A percentile compares a stretch with the other conserved stretches of the same genome.
Evolutionary conservation across 2,888 invertebrate species (phyloP).

Genomic region (Leucophenga maculata): DNA sequence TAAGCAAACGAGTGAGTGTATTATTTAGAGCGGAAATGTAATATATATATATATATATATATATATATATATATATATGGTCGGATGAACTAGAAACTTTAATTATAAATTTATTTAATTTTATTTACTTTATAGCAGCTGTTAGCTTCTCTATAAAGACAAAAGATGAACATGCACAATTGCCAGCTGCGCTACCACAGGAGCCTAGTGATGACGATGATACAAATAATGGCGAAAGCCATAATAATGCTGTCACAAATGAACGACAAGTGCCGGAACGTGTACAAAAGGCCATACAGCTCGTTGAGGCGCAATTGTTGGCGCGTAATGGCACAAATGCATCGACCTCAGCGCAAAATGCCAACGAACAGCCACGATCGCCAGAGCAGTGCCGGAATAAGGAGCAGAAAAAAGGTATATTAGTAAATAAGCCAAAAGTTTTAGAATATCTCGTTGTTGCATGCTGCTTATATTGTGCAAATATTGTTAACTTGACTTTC

Average conservation of each 20-base stretch:
- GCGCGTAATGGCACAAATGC: slow-evolving; percentile 53
- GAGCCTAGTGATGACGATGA: slow-evolving; percentile 83
- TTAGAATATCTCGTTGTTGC: no score
- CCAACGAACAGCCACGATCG: not conserved
- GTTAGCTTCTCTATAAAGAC: slow-evolving; percentile 90
- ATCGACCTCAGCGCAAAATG: slow-evolving; percentile 14
- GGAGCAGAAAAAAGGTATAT: slow-evolving; percentile 16
- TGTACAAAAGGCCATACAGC: slow-evolving; percentile 69
- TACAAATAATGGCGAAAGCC: slow-evolving; percentile 16
- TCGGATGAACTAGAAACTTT: no score
- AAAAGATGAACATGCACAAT: slow-evolving; percentile 79
- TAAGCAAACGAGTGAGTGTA: slow-evolving; percentile 42
- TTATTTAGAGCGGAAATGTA: no score
- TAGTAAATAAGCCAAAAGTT: not conserved
- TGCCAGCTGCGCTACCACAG: slow-evolving; percentile 83
- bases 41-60: no score
- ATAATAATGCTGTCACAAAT: slow-evolving; percentile 36
- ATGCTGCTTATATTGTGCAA: not conserved
- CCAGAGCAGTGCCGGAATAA: slow-evolving; percentile 34
- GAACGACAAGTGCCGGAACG: slow-evolving; percentile 60
- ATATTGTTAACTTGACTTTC: not conserved
- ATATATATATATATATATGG: no score
- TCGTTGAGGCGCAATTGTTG: slow-evolving; percentile 69
- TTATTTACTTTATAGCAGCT: slow-evolving; percentile 73
- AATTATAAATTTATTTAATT: no score